Evolutionary conservation across 2,113 vertebrate species (phyloP), one percentile per base, ranked within the genome.

Genomic region (Cynopterus brachyotis): DNA sequence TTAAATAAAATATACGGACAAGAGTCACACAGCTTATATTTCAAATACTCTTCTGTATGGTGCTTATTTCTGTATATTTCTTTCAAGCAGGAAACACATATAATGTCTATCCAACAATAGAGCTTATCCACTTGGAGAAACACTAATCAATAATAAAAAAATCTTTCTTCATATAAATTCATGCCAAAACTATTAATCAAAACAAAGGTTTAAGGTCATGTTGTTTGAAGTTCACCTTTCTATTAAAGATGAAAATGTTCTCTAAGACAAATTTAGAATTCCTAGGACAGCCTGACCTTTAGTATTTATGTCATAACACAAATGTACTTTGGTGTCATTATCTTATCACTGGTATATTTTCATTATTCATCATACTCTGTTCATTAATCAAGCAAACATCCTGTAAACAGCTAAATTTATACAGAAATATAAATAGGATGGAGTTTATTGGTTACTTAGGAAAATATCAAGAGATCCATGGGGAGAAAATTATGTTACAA

Each of bases 201-300:
- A 98, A 95, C 37, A 95, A 95, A 91, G 78, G 57, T 66, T 88
- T 75, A 76, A 96, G 66, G 89, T 94, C 84, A 97, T 87, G 96
- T 45, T 94, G 66, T 80, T 95, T 97, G 76, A 98, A 97, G 96
- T 97, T 97, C 92, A 97, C 60, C 93, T 91, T 75, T 97, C 79
- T 64, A 67, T 95, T 82, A 59, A 40, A 92, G 94, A 95, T 72
- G 64, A 81, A 93, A 96, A n/a, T 20, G 5, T 64, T 82, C 30
- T 80, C 83, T 59, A 94, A 96, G 87, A 96, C 66, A 93, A 98
- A 97, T 97, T 96, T 93, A 97, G 97, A 90, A 85, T 96, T 98
- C 97, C 95, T 96, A 82, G 55, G 82, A 94, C 70, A 96, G 62
- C 64, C 40, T 60, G 97, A 72, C 95, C 96, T 95, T 95, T 94